phyloP scores from a whole-genome alignment of 2,888 invertebrate species.

The Lampropteryx suffumata region DNA sequence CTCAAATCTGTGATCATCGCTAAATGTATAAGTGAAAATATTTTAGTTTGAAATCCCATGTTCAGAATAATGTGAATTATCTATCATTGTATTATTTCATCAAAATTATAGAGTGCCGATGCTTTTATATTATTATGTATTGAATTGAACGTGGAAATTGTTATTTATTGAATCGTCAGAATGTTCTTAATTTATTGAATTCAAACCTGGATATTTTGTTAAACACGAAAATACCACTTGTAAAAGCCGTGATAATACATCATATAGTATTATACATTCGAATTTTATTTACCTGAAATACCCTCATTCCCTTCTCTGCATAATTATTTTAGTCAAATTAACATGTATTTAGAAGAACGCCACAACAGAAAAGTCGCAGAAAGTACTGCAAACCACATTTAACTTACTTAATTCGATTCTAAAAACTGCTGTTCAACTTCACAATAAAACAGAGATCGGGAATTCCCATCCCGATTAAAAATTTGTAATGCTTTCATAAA shows the following conservation, averaged over 20 bases:
- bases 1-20: constrained; percentile 82
- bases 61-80: constrained; percentile 59
- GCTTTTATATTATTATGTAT: constrained; percentile 50
- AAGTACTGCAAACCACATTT: too few relatives aligned
- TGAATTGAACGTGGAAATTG: constrained; percentile 73
- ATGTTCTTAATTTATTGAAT: constrained; percentile 79
- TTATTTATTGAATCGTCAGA: constrained; percentile 79
- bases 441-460: too few relatives aligned
- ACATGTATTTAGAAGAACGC: too few relatives aligned
- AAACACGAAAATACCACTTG: constrained; percentile 80
- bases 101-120: constrained; percentile 70
- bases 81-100: constrained; percentile 43
- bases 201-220: constrained; percentile 79
- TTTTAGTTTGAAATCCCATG: constrained; percentile 66
- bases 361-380: too few relatives aligned
- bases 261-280: constrained; percentile 78
- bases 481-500: too few relatives aligned
- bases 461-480: too few relatives aligned
- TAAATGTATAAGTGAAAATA: constrained; percentile 78
- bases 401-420: too few relatives aligned
- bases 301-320: not conserved
- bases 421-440: too few relatives aligned
- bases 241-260: constrained; percentile 82
- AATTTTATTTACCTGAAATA: constrained; percentile 57
- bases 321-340: too few relatives aligned